Base-by-base conservation (phyloP, 2,888 invertebrate genomes). In the Orchesellides sinensis region DNA sequence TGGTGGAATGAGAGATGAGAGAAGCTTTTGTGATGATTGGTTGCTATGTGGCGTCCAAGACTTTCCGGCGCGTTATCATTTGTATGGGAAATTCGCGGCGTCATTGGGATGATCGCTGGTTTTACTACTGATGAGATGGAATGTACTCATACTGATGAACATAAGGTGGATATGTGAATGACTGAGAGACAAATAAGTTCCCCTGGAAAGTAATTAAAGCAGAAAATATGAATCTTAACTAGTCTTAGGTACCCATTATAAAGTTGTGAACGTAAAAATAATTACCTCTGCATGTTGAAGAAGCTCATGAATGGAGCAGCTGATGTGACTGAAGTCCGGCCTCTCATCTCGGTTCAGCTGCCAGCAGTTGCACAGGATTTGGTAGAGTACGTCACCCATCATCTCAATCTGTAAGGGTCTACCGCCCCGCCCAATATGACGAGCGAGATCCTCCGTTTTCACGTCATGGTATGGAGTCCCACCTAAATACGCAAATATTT, bases 291-390 rank as follows among this genome's bases (percentile, higher is more conserved):
- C 74, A 77, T 85, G 87, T 45, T 87, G 85, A 32, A 88, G 84
- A 70, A 88, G 85, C 82, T 88, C 87, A 63, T 88, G 87, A 59
- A 88, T 84, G 25, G 85, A 85, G 54, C 88, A 88, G 54, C 85
- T 85, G 1, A 88, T 63, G 8, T 83, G 81, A 27, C 80, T 79
- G 78, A 87, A 86, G 66, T 87, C 88, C 0, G 95, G 96, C 86
- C 96, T 92, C 89, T 96, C 96, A 82, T 94, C 95, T 12, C 94
- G 93, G 90, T 96, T 95, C 17, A 93, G 90, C 89, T 95, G 95
- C 96, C 96, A 96, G 89, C 96, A 96, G 89, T 95, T 94, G 56
- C 94, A 91, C 91, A 96, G 93, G 77, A 96, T 90, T 90, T 96
- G 96, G 90, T 96, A 96, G 29, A 96, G 90, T 87, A 95, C 95